These are phyloP conservation scores for Nasonia vitripennis DNA, from an alignment of 1,140 invertebrate species.

Conservation along the genomic window DNA sequence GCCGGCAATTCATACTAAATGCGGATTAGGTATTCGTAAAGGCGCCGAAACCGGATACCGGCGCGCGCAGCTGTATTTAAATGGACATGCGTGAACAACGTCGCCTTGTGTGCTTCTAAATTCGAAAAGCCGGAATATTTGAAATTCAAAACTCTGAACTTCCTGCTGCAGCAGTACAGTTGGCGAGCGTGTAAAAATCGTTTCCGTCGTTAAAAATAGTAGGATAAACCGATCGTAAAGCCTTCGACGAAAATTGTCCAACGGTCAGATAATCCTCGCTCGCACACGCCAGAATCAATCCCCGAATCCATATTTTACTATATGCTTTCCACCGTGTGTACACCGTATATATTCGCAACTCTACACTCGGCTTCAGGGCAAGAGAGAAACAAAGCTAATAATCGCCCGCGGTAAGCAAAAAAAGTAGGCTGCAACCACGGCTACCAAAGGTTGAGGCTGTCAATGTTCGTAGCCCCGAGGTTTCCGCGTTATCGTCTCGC, in stretches of 20 bases:
- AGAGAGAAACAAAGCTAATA: neutral
- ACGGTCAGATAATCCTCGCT: neutral
- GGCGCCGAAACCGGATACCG: constrained; percentile 21
- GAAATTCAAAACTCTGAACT: neutral
- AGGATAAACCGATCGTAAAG: too few relatives aligned
- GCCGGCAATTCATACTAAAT: neutral
- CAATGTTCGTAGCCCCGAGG: constrained; percentile 28
- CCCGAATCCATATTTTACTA: neutral
- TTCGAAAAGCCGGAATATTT: constrained; percentile 1
- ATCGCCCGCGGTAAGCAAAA: neutral
- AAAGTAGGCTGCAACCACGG: neutral
- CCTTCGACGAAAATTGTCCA: too few relatives aligned
- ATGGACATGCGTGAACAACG: neutral
- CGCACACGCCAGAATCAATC: neutral
- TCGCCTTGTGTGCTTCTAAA: neutral
- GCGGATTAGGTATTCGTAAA: constrained; percentile 5
- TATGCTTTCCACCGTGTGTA: too few relatives aligned
- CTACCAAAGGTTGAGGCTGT: constrained; percentile 33
- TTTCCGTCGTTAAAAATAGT: too few relatives aligned
- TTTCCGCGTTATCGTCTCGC: constrained; percentile 32
- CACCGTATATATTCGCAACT: too few relatives aligned
- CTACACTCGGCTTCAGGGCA: neutral
- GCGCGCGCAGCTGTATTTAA: neutral
- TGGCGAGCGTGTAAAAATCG: too few relatives aligned
- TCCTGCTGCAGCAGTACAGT: neutral